Conservation (phyloP, 1,140 invertebrate genomes). For the Temnothorax longispinosus region DNA sequence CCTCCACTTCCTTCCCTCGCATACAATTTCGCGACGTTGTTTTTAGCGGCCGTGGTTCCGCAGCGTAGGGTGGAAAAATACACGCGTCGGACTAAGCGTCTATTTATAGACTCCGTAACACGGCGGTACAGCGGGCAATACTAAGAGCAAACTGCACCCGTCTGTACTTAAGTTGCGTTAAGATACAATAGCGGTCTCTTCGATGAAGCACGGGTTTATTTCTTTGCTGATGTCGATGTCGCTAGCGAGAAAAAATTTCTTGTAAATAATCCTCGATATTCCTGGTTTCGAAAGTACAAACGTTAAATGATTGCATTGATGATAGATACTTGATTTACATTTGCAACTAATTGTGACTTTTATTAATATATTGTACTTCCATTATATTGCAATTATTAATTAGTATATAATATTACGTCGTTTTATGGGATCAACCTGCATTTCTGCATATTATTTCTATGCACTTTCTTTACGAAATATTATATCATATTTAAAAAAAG, state of each 20-base stretch:
- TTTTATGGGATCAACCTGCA: neutral
- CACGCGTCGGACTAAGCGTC: conserved; percentile 24
- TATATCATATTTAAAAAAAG: neutral
- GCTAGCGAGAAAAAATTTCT: neutral
- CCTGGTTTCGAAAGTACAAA: neutral
- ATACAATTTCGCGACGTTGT: conserved; percentile 76
- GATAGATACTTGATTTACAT: neutral
- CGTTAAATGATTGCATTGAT: neutral
- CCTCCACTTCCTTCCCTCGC: conserved; percentile 44
- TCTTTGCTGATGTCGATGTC: neutral
- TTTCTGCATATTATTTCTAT: neutral
- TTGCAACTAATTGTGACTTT: neutral
- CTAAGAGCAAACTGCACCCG: conserved; percentile 38
- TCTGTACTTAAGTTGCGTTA: conserved; percentile 17
- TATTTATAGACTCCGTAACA: conserved; percentile 46
- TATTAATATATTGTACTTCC: neutral
- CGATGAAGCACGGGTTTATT: neutral
- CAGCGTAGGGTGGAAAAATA: conserved; percentile 25
- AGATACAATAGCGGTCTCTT: neutral
- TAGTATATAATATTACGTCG: neutral
- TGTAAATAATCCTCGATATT: neutral
- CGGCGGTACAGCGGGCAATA: conserved; percentile 1
- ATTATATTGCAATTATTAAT: neutral
- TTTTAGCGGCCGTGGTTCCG: conserved; percentile 48
- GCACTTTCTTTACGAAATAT: neutral